Percentiles rank a stretch among this genome's conserved stretches.
phyloP scores from a whole-genome alignment of 2,797 vertebrate species.

The Eidolon dupreanum region DNA sequence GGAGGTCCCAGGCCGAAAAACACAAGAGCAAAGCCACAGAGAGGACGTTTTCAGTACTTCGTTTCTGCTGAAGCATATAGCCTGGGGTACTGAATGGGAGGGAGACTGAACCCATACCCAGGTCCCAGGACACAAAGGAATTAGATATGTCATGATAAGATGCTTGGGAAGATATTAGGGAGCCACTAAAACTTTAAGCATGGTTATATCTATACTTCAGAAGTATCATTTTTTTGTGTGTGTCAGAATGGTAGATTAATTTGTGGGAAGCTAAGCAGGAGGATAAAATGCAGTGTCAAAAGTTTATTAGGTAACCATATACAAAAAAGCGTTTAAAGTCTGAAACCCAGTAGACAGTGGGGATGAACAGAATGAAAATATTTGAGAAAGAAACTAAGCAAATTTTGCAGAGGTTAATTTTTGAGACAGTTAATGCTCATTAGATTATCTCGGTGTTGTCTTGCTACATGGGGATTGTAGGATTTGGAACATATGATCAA shows the following conservation, averaged over 20 bases:
- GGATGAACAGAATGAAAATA: not conserved
- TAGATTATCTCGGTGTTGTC: not conserved
- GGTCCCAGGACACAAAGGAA: not conserved
- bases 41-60: not conserved
- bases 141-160: too few species aligned
- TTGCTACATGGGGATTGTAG: not conserved
- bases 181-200: not conserved
- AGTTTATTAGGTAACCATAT: not conserved
- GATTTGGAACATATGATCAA: not conserved
- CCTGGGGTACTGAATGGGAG: not conserved
- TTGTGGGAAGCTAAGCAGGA: not conserved
- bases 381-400: not conserved
- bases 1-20: not conserved
- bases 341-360: not conserved
- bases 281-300: not conserved
- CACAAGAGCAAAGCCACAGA: not conserved
- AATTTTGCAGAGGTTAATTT: not conserved
- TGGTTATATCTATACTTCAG: not conserved
- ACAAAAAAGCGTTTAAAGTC: not conserved
- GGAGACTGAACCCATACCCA: not conserved
- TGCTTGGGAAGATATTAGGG: not conserved
- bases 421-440: not conserved
- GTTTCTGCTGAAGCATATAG: not conserved
- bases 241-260: not conserved
- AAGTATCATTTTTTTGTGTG: not conserved